Evolutionary conservation across 1,140 invertebrate genomes (phyloP), one percentile per base, ranked within the genome.

Genomic region (Stegodyphus mimosarum): DNA sequence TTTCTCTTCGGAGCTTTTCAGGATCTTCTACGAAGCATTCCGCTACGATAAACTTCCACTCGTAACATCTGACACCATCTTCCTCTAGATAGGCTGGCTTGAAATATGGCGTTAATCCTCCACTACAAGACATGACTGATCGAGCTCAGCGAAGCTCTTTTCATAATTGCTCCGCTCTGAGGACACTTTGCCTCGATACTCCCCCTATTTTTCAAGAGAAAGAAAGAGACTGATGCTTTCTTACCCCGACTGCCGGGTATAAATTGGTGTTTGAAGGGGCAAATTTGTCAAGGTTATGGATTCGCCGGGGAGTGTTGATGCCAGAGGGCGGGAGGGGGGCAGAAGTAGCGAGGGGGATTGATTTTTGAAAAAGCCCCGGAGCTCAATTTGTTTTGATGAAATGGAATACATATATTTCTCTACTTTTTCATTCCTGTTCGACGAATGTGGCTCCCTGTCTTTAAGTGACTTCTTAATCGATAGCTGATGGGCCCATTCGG

Each of bases 211-310:
- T 73, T 83, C 79, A 83, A 83, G 79, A 73, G n/a, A 51, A 72
- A 73, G 55, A 60, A 48, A 73, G 70, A n/a, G 55, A 18, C 64
- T 13, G 9, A 80, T 80, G 67, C 33, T 83, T 52, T 71, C 70
- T 71, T 60, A 63, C 69, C 48, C 49, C 33, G 11, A 53, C 78
- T 72, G 17, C 69, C 7, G 11, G 13, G 52, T 48, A 83, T 83
- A 83, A 83, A 83, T 83, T 74, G 79, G 79, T 83, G 79, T 83
- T 83, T 83, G 79, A 83, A 83, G 79, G 79, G 79, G 79, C 79
- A 66, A 83, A 83, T 83, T 83, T 83, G 79, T 83, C 79, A 83
- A 74, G 79, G 79, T 83, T 83, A 83, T 83, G 70, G 79, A 83
- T 83, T 83, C 79, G 79, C 73, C 71, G 50, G 67, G n/a, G 77